Evolutionary conservation across 1,140 invertebrate genomes (phyloP).

Genomic region (Aporrectodea caliginosa): DNA sequence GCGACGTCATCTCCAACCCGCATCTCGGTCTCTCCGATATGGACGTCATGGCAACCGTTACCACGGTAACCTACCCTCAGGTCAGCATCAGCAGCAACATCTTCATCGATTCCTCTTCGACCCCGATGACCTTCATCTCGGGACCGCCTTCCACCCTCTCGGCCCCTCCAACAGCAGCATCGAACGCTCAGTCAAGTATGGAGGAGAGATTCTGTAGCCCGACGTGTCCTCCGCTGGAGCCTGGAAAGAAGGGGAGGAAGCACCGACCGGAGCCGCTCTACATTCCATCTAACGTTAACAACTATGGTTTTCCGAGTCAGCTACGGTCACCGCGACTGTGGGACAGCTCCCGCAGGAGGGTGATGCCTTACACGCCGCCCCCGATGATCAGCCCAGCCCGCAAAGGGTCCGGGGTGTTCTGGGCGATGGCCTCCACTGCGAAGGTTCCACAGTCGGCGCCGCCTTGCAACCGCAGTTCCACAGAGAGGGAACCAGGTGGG

Average conservation of each 20-base stretch:
- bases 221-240: too few relatives aligned
- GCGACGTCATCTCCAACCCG: not conserved
- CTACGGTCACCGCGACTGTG: not conserved
- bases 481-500: not conserved
- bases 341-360: not conserved
- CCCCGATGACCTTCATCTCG: too few relatives aligned
- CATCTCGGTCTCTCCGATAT: not conserved
- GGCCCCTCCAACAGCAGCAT: too few relatives aligned
- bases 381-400: not conserved
- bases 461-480: not conserved
- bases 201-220: too few relatives aligned
- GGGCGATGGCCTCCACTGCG: not conserved
- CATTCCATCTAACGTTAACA: conserved; percentile 60
- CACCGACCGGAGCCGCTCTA: conserved; percentile 63
- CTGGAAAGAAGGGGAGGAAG: conserved; percentile 56
- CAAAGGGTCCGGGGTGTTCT: not conserved
- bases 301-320: conserved; percentile 39
- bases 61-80: too few relatives aligned
- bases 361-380: not conserved
- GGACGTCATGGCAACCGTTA: too few relatives aligned
- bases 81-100: too few relatives aligned
- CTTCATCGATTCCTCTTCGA: too few relatives aligned
- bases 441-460: not conserved
- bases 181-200: too few relatives aligned
- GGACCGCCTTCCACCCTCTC: too few relatives aligned